Conservation (phyloP, 2,888 invertebrate species). For the Nephrotoma guestfalica region DNA sequence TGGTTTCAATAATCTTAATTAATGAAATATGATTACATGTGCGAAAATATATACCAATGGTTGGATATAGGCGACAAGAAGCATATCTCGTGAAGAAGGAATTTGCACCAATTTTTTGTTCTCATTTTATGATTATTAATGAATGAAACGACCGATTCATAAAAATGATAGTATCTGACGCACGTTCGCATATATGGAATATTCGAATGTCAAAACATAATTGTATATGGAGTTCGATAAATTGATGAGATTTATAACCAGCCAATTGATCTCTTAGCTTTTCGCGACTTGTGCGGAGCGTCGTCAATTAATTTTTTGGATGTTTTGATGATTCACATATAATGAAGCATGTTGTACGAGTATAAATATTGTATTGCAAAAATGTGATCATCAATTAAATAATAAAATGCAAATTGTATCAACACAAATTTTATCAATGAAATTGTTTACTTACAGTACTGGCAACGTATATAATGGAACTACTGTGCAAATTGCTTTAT, state of each 20-base stretch:
- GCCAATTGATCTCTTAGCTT: not conserved
- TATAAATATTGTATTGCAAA: not conserved
- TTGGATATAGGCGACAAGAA: not conserved
- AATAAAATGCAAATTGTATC: not conserved
- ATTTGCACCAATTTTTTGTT: not conserved
- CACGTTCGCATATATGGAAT: not conserved
- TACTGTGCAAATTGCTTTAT: not conserved
- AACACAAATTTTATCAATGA: not conserved
- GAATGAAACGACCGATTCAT: not conserved
- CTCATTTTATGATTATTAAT: not conserved
- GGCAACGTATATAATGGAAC: not conserved
- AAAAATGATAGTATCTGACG: not conserved
- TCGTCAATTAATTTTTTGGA: not conserved
- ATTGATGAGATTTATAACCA: not conserved
- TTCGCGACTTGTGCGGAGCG: not conserved
- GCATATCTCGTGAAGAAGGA: not conserved
- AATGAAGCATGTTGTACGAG: not conserved
- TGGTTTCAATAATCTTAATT: not conserved
- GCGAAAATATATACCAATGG: not conserved
- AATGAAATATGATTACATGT: not conserved
- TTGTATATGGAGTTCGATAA: not conserved
- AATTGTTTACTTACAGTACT: not conserved
- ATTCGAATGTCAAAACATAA: not conserved
- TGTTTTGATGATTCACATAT: not conserved
- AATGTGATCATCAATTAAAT: not conserved